Evolutionary conservation across 2,888 invertebrate species (phyloP).

Genomic region (Rotaria sp.): DNA sequence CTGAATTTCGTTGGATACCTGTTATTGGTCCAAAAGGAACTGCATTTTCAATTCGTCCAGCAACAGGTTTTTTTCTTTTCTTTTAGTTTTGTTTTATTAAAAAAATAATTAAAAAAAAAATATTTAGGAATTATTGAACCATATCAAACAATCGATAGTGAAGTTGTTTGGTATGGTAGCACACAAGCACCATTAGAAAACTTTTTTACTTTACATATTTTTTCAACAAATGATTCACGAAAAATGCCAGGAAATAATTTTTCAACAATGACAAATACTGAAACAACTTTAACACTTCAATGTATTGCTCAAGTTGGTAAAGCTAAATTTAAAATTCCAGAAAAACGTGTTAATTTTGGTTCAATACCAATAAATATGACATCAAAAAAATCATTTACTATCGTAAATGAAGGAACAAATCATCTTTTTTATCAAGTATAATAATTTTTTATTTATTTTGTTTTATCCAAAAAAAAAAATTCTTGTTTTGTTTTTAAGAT

Average conservation of each 20-base stretch:
- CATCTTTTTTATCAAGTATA: slow-evolving; percentile 55
- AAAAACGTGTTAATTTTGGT: slow-evolving; percentile 52
- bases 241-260: neutral
- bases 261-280: neutral
- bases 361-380: slow-evolving; percentile 53
- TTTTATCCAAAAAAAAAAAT: neutral
- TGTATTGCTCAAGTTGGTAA: slow-evolving; percentile 23
- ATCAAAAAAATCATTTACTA: slow-evolving; percentile 48
- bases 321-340: slow-evolving; percentile 42
- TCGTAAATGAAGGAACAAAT: slow-evolving; percentile 51
- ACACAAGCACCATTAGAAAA: slow-evolving; percentile 53
- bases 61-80: slow-evolving; percentile 47
- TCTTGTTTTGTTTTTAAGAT: slow-evolving; percentile 45
- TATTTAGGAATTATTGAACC: slow-evolving; percentile 51
- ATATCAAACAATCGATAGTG: slow-evolving; percentile 53
- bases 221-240: neutral
- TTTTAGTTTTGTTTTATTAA: neutral
- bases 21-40: slow-evolving; percentile 51
- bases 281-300: neutral
- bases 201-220: slow-evolving; percentile 50
- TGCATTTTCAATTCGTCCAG: slow-evolving; percentile 55
- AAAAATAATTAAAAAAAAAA: neutral
- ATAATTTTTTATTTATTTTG: neutral
- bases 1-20: slow-evolving; percentile 55
- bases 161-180: slow-evolving; percentile 56